Evolutionary conservation across 2,113 vertebrate species (phyloP).

Genomic region (Lynx canadensis): DNA sequence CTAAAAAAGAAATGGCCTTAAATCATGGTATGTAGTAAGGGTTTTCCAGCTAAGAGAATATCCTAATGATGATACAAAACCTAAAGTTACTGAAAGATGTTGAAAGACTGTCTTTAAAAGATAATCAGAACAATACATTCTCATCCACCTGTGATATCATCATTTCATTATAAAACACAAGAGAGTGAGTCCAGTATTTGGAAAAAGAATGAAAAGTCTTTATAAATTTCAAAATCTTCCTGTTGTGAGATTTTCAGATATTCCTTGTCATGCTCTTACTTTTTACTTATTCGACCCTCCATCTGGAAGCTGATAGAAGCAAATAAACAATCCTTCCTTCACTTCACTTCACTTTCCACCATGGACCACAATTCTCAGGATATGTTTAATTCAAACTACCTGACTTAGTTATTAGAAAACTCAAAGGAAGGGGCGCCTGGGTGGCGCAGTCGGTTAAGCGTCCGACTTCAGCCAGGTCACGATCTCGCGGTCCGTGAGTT

Average conservation of each 20-base stretch:
- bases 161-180: background rate
- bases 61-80: background rate
- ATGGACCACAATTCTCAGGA: background rate
- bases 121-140: background rate
- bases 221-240: background rate
- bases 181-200: background rate
- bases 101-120: constrained; percentile 21
- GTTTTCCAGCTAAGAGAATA: background rate
- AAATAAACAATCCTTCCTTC: background rate
- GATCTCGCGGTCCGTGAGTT: too few species aligned
- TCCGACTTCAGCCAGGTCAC: too few species aligned
- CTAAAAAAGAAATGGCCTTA: background rate
- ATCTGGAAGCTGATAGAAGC: background rate
- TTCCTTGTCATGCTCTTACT: background rate
- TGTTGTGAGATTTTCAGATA: background rate
- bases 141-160: background rate
- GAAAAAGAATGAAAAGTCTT: background rate
- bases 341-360: background rate
- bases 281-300: background rate
- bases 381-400: constrained; percentile 19
- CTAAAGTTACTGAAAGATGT: background rate
- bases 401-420: constrained; percentile 45
- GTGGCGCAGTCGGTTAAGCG: too few species aligned
- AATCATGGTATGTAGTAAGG: background rate
- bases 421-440: too few species aligned